phyloP scores from a whole-genome alignment of 2,797 vertebrate species.

The Martes flavigula region DNA sequence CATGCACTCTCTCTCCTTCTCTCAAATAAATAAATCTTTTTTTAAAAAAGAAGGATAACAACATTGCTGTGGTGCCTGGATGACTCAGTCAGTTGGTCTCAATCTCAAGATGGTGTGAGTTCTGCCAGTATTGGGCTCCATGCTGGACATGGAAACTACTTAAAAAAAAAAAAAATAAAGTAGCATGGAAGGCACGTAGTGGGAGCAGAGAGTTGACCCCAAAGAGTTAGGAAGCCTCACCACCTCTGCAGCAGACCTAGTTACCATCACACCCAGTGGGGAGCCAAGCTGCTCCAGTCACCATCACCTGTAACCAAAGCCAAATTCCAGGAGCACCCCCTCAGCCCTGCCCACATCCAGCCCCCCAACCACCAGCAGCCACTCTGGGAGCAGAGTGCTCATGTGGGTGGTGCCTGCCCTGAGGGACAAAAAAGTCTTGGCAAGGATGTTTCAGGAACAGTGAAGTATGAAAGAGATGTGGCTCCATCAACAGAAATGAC shows the following conservation, averaged over 20 bases:
- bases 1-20: background rate
- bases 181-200: background rate
- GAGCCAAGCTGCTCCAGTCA: background rate
- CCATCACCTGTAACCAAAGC: background rate
- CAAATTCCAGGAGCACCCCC: background rate
- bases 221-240: background rate
- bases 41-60: no score
- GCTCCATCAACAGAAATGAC: background rate
- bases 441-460: no score
- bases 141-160: background rate
- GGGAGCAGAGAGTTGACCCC: background rate
- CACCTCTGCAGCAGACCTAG: background rate
- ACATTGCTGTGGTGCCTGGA: background rate
- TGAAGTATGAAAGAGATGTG: background rate
- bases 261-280: background rate
- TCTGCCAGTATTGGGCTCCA: background rate
- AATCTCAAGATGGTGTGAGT: background rate
- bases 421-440: background rate
- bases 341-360: background rate
- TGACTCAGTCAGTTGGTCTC: background rate
- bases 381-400: background rate
- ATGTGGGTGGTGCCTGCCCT: background rate
- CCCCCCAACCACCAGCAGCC: background rate
- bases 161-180: background rate
- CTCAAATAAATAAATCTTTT: background rate